Conservation (phyloP, 1,140 invertebrate genomes). For the Drosophila serrata region DNA sequence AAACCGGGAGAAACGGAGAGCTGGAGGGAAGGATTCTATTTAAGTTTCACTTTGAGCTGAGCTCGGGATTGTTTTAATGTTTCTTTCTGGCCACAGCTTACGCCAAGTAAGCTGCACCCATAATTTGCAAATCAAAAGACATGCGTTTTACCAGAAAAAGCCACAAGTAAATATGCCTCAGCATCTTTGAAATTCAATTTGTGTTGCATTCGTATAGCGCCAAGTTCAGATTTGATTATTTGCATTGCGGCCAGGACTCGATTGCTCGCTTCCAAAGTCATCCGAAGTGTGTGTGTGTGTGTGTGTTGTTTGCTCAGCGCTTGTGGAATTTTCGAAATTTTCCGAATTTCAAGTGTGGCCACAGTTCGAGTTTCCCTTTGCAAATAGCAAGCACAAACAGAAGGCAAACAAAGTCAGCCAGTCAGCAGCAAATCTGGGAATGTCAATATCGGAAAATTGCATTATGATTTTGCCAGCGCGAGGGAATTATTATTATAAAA, state of each 20-base stretch:
- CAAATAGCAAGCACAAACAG: slow-evolving; percentile 39
- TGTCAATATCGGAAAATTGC: slow-evolving; percentile 58
- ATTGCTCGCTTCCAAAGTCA: slow-evolving; percentile 40
- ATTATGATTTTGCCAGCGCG: slow-evolving; percentile 41
- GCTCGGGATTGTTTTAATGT: slow-evolving; percentile 32
- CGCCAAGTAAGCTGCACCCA: slow-evolving; percentile 29
- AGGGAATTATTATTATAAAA: slow-evolving; percentile 40
- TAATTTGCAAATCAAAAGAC: slow-evolving; percentile 20
- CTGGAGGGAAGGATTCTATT: slow-evolving; percentile 15
- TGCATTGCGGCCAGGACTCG: slow-evolving; percentile 35
- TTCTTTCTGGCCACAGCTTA: not conserved
- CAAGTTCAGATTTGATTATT: slow-evolving; percentile 60
- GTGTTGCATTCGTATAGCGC: slow-evolving; percentile 37
- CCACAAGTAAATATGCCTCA: slow-evolving; percentile 30
- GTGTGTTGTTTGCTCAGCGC: slow-evolving; percentile 55
- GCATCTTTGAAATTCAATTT: slow-evolving; percentile 60
- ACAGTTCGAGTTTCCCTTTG: slow-evolving; percentile 15
- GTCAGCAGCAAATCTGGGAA: slow-evolving; percentile 37
- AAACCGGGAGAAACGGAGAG: slow-evolving; percentile 14
- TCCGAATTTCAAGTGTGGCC: slow-evolving; percentile 23
- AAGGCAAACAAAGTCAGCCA: slow-evolving; percentile 49
- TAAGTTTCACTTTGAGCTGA: slow-evolving; percentile 36
- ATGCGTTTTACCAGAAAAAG: slow-evolving; percentile 23
- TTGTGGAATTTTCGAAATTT: slow-evolving; percentile 29
- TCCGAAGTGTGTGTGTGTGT: slow-evolving; percentile 1